Conservation (phyloP, 2,888 invertebrate genomes). For the Norana najaformis region DNA sequence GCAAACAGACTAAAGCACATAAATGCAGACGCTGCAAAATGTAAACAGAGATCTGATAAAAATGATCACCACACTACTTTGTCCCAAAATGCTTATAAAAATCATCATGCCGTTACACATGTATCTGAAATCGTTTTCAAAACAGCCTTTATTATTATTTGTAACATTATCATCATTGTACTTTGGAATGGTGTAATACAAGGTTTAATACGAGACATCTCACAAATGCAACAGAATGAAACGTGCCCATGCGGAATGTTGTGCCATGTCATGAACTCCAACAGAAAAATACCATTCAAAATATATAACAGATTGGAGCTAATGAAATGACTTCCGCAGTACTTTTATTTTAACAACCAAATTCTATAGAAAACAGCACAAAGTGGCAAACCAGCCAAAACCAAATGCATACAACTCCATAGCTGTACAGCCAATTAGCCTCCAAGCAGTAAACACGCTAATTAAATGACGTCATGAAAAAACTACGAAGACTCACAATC, state of each 20-base stretch:
- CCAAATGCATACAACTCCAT: neutral
- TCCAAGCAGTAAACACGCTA: neutral
- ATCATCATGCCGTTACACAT: neutral
- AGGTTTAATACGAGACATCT: neutral
- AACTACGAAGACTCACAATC: neutral
- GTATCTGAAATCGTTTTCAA: neutral
- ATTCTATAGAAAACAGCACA: neutral
- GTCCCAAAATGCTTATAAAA: neutral
- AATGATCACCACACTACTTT: neutral
- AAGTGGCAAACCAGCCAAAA: neutral
- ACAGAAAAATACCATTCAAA: slow-evolving; percentile 7
- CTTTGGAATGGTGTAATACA: neutral
- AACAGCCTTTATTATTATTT: neutral
- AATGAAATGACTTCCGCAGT: neutral
- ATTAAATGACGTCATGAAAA: neutral
- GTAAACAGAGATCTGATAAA: neutral
- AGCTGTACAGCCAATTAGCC: neutral
- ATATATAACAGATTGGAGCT: neutral
- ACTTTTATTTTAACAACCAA: neutral
- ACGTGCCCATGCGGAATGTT: neutral
- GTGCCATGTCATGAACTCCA: neutral
- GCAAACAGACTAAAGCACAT: neutral
- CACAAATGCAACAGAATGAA: neutral
- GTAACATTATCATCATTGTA: neutral
- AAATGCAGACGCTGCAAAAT: neutral